Evolutionary conservation across 1,140 invertebrate species (phyloP), one percentile per base, ranked within the genome.

Genomic region (Rhizoglyphus robini): DNA sequence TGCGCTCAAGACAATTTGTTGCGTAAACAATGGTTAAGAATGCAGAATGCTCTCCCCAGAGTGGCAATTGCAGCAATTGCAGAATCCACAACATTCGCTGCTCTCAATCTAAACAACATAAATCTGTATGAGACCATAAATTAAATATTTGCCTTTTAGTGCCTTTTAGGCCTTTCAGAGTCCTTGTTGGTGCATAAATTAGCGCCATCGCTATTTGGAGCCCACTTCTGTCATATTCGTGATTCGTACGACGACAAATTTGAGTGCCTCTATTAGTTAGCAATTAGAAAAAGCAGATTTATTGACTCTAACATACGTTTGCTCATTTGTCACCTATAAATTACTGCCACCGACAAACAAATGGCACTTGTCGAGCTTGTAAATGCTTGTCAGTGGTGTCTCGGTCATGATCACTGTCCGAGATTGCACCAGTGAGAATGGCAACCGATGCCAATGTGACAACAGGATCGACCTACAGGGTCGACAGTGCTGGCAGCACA

Each of bases 1-100:
- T 54, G 51, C 23, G 51, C 51, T 54, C 51, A 54, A 54, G 51
- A 54, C 51, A 54, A 54, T 54, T 54, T 54, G 51, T 54, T 54
- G 51, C 51, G 31, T 54, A 54, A 54, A 54, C 51, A 54, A 54
- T 54, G 51, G 23, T 23, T 32, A 27, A 54, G 51, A 54, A 54
- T 54, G 51, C 51, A 23, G 51, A 25, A 54, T 54, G 51, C 23
- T 25, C 51, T 23, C 8, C 23, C 8, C 51, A 25, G 31, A 54
- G 51, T 8, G 51, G 15, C 8, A 8, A 20, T 11, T 46, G 41
- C 41, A 15, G 41, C 23, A 15, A 8, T 54, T 54, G 51, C 51
- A 25, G 8, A 20, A 54, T 54, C 51, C 8, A 25, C 20, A 20
- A 8, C 51, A 5, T 54, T 54, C 31, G 51, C 23, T 25, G 23